phyloP scores from a whole-genome alignment of 2,888 invertebrate genomes.

The Drosophila koepferae region DNA sequence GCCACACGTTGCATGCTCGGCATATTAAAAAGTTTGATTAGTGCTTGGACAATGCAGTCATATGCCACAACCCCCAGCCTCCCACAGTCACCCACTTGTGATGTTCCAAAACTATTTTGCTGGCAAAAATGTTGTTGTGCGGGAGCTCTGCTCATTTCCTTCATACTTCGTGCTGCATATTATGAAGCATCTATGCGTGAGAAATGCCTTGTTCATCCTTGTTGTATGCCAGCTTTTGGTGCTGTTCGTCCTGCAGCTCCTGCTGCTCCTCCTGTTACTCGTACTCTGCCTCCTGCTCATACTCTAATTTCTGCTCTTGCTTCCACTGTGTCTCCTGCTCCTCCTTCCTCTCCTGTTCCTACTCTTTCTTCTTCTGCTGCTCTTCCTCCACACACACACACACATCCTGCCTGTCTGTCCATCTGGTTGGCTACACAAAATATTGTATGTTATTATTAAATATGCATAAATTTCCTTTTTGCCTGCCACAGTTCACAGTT shows the following conservation, averaged over 20 bases:
- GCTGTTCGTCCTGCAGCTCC: constrained; percentile 10
- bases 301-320: too few relatives aligned
- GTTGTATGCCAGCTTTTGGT: constrained; percentile 25
- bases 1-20: constrained; percentile 69
- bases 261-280: not conserved
- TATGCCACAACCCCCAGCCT: not conserved
- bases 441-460: constrained; percentile 72
- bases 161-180: constrained; percentile 48
- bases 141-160: constrained; percentile 8
- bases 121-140: constrained; percentile 48
- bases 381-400: not conserved
- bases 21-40: constrained; percentile 78
- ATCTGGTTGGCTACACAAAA: constrained; percentile 40
- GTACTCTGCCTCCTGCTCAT: not conserved
- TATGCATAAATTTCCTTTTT: constrained; percentile 76
- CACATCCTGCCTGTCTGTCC: constrained; percentile 15
- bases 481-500: constrained; percentile 34
- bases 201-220: constrained; percentile 68
- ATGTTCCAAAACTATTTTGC: constrained; percentile 61
- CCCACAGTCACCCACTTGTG: constrained; percentile 8
- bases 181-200: constrained; percentile 72
- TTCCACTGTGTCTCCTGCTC: too few relatives aligned
- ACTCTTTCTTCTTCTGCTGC: too few relatives aligned
- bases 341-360: too few relatives aligned
- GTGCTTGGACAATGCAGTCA: constrained; percentile 54